Percentiles rank a stretch among this genome's conserved stretches.
Evolutionary conservation across 2,888 invertebrate species (phyloP).

Genomic region (Drosophila sordidula): DNA sequence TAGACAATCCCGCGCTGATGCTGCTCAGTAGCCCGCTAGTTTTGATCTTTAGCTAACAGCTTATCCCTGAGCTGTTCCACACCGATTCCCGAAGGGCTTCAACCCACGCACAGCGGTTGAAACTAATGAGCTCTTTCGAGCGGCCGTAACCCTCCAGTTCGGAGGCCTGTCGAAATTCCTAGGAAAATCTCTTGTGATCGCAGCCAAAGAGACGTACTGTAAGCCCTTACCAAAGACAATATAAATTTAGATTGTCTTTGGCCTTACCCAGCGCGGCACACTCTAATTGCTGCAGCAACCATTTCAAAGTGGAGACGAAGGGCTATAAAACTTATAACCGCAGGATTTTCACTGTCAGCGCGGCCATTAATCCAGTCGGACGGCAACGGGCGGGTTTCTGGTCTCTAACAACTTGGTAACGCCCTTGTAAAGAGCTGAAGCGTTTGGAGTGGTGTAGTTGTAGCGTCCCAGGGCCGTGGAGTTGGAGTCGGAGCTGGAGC

Average conservation of each 20-base stretch:
- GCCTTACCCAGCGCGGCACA: slow-evolving; percentile 44
- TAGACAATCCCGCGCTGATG: slow-evolving; percentile 39
- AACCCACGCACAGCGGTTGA: slow-evolving; percentile 59
- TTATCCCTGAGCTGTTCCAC: slow-evolving; percentile 27
- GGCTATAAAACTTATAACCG: slow-evolving; percentile 78
- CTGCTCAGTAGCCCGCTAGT: slow-evolving; percentile 34
- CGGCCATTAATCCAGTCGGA: slow-evolving; percentile 66
- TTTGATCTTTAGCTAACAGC: slow-evolving; percentile 24
- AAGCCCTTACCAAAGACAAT: too few relatives aligned
- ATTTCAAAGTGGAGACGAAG: slow-evolving; percentile 50
- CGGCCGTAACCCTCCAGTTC: slow-evolving; percentile 34
- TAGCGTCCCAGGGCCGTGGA: background rate
- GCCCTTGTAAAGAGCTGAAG: slow-evolving; percentile 62
- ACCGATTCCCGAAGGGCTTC: slow-evolving; percentile 11
- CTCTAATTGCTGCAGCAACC: slow-evolving; percentile 66
- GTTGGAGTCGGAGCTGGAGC: background rate
- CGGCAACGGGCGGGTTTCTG: slow-evolving; percentile 43
- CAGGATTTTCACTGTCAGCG: slow-evolving; percentile 78
- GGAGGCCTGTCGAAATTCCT: slow-evolving; percentile 55
- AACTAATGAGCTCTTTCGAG: slow-evolving; percentile 62
- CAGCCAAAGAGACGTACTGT: slow-evolving; percentile 29
- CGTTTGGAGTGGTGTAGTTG: slow-evolving; percentile 13
- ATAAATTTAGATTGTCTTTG: too few relatives aligned
- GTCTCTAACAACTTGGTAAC: slow-evolving; percentile 68
- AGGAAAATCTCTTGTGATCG: slow-evolving; percentile 71